A percentile compares a stretch with the other conserved stretches of the same genome.
Evolutionary conservation across 2,113 vertebrate genomes (phyloP).

Genomic region (Sander lucioperca): DNA sequence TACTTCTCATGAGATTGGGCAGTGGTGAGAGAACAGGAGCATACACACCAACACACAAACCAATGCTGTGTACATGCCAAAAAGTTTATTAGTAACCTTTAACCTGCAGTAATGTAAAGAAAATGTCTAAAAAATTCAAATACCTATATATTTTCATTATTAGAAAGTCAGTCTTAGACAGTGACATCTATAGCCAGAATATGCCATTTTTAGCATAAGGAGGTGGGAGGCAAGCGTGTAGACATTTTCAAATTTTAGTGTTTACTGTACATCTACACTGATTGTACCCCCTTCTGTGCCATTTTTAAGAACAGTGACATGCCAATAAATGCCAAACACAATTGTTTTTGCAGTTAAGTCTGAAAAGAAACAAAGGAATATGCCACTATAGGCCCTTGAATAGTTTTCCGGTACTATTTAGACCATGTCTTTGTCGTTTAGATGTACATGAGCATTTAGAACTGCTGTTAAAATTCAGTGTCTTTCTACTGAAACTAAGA

Average conservation of each 20-base stretch:
- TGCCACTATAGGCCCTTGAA: background rate
- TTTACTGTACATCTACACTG: background rate
- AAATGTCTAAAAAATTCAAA: background rate
- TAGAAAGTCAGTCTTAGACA: background rate
- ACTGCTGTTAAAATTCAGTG: background rate
- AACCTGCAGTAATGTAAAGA: background rate
- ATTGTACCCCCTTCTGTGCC: background rate
- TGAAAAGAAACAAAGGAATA: background rate
- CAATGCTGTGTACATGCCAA: background rate
- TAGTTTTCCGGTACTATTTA: background rate
- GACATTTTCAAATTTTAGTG: background rate
- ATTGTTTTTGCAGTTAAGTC: background rate
- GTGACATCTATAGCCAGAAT: background rate
- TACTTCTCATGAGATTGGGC: constrained; percentile 96
- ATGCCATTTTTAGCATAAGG: background rate
- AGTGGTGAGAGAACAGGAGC: constrained; percentile 88
- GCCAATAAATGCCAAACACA: background rate
- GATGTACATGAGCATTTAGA: background rate
- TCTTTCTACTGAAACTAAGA: background rate
- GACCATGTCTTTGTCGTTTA: background rate
- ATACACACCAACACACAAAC: constrained; percentile 26
- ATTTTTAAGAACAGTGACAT: background rate
- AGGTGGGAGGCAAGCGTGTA: background rate
- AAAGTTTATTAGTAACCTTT: constrained; percentile 12
- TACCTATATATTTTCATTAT: background rate